These are phyloP conservation scores for Eupsilia transversa DNA, from an alignment of 2,888 invertebrate genomes.

Conservation along the genomic window DNA sequence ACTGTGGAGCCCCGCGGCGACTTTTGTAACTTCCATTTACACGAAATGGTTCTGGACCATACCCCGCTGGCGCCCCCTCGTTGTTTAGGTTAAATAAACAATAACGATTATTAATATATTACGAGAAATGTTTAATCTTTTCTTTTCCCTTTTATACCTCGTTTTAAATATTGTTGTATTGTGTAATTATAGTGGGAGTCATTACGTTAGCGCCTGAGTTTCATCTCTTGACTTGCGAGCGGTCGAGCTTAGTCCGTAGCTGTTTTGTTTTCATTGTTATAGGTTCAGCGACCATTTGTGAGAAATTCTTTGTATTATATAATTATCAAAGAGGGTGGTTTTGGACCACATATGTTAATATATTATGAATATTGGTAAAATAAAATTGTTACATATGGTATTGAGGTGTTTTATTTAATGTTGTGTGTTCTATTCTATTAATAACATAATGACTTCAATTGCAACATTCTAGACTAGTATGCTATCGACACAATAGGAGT, in stretches of 20 bases:
- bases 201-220: constrained; percentile 76
- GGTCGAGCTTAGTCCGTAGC: constrained; percentile 79
- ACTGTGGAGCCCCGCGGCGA: constrained; percentile 36
- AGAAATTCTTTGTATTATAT: constrained; percentile 90
- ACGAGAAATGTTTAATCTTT: constrained; percentile 82
- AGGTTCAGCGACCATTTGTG: constrained; percentile 87
- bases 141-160: constrained; percentile 84
- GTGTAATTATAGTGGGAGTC: constrained; percentile 77
- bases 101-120: constrained; percentile 83
- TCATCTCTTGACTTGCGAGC: constrained; percentile 76
- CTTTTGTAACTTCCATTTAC: constrained; percentile 60
- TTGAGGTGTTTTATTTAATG: constrained; percentile 73
- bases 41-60: constrained; percentile 42
- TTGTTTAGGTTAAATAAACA: constrained; percentile 76
- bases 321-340: constrained; percentile 89
- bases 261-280: constrained; percentile 88
- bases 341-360: constrained; percentile 90
- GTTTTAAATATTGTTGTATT: constrained; percentile 83
- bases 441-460: not conserved
- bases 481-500: not conserved
- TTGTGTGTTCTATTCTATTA: not conserved
- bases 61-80: constrained; percentile 73
- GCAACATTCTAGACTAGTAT: not conserved
- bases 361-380: constrained; percentile 91
- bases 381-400: constrained; percentile 90